These are phyloP conservation scores for Florisuga fusca DNA, from an alignment of 2,797 vertebrate genomes.

Conservation along the genomic window DNA sequence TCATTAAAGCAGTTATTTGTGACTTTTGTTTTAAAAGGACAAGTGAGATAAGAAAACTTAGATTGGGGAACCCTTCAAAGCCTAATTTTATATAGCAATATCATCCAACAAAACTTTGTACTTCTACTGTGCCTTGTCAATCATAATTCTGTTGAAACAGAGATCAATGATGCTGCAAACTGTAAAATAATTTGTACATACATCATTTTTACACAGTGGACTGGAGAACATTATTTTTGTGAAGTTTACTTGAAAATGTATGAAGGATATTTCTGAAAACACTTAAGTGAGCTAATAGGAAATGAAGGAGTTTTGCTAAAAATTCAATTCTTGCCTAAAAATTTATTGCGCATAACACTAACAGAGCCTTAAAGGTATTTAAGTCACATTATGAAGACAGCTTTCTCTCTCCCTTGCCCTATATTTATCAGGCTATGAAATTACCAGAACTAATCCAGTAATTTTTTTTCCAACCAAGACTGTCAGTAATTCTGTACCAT, in stretches of 20 bases:
- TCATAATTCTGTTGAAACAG: neutral
- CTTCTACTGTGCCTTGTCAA: neutral
- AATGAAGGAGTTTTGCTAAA: neutral
- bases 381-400: neutral
- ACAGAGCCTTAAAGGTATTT: neutral
- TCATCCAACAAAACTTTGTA: neutral
- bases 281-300: neutral
- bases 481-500: neutral
- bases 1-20: neutral
- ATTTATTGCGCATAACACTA: neutral
- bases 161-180: neutral
- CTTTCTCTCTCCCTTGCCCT: neutral
- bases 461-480: neutral
- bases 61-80: neutral
- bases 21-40: neutral
- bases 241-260: neutral
- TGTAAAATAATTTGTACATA: rapidly evolving
- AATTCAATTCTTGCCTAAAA: neutral
- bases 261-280: neutral
- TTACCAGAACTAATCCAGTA: neutral
- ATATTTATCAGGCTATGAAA: neutral
- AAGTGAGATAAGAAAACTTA: neutral
- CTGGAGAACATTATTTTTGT: neutral
- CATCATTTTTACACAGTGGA: neutral
- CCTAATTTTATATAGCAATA: neutral